phyloP scores from a whole-genome alignment of 1,140 invertebrate species.

The Meloidogyne exigua region DNA sequence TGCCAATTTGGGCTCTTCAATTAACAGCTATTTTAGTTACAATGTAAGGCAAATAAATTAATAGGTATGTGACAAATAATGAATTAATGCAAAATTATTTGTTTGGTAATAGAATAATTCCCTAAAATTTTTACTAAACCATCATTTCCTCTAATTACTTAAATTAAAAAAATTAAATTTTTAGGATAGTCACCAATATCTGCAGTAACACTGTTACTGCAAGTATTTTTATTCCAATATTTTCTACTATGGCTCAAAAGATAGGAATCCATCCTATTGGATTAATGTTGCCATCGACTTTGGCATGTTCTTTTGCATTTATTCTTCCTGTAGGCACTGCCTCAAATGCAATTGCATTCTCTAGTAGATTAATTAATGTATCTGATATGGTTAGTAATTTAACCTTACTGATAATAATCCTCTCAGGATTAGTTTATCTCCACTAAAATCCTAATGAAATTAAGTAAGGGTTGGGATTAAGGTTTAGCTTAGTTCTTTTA shows the following conservation, averaged over 20 bases:
- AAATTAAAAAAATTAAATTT: conserved; percentile 14
- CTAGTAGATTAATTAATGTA: conserved; percentile 64
- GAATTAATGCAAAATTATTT: neutral
- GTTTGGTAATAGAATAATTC: conserved; percentile 5
- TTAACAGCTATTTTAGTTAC: conserved; percentile 31
- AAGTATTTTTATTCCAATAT: conserved; percentile 54
- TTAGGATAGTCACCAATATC: conserved; percentile 44
- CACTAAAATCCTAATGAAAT: too few species aligned
- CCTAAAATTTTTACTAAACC: too few species aligned
- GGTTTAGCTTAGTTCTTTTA: too few species aligned
- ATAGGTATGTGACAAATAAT: too few species aligned
- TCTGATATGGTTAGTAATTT: conserved; percentile 63
- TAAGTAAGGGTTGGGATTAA: too few species aligned
- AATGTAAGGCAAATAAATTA: conserved; percentile 20
- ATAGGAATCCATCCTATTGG: conserved; percentile 10
- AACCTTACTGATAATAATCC: too few species aligned
- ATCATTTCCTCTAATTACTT: conserved; percentile 15
- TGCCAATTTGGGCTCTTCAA: conserved; percentile 32
- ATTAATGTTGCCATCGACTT: conserved; percentile 62
- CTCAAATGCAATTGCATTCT: conserved; percentile 87
- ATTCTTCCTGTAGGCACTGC: conserved; percentile 79
- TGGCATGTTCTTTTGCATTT: conserved; percentile 77
- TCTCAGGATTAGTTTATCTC: too few species aligned
- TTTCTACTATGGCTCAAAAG: conserved; percentile 39
- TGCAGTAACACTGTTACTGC: conserved; percentile 53